Evolutionary conservation across 2,797 vertebrate genomes (phyloP).

Genomic region (Lindbergichthys nudifrons): DNA sequence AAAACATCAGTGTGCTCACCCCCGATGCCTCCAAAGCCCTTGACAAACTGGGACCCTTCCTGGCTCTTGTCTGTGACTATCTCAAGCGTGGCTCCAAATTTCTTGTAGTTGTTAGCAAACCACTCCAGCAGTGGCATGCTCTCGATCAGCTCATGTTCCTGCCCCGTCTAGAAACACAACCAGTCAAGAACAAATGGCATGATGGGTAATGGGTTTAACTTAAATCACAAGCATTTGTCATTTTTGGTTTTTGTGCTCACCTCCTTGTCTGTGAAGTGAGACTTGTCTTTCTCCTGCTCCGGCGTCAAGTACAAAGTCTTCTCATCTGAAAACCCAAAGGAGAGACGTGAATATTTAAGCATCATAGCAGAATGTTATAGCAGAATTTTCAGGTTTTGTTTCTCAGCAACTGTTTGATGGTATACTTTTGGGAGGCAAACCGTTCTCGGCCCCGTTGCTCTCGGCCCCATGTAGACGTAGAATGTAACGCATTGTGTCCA

Average conservation of each 20-base stretch:
- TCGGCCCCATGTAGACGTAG: conserved; percentile 96
- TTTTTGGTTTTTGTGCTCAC: conserved; percentile 73
- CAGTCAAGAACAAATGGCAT: conserved; percentile 20
- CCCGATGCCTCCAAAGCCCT: conserved; percentile 99
- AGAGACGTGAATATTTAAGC: not conserved
- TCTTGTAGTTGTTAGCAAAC: conserved; percentile 99
- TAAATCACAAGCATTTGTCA: not conserved
- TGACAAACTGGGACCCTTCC: conserved; percentile 99
- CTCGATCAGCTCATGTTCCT: conserved; percentile 98
- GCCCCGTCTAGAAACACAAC: conserved; percentile 89
- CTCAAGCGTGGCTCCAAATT: conserved; percentile 99
- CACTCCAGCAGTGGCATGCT: conserved; percentile 99
- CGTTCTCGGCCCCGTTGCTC: conserved; percentile 85
- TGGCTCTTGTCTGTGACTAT: conserved; percentile 99
- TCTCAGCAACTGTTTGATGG: not conserved
- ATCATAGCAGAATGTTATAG: not conserved
- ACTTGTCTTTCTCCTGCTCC: conserved; percentile 99
- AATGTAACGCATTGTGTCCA: conserved; percentile 99
- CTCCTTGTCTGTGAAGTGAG: conserved; percentile 99
- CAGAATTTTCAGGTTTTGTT: not conserved
- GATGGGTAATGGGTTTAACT: not conserved
- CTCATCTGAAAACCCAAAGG: conserved; percentile 85
- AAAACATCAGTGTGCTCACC: conserved; percentile 82
- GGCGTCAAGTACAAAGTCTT: conserved; percentile 98
- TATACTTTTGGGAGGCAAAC: conserved; percentile 48